Conservation (phyloP, 2,797 vertebrate genomes). For the Danio tinwini region DNA sequence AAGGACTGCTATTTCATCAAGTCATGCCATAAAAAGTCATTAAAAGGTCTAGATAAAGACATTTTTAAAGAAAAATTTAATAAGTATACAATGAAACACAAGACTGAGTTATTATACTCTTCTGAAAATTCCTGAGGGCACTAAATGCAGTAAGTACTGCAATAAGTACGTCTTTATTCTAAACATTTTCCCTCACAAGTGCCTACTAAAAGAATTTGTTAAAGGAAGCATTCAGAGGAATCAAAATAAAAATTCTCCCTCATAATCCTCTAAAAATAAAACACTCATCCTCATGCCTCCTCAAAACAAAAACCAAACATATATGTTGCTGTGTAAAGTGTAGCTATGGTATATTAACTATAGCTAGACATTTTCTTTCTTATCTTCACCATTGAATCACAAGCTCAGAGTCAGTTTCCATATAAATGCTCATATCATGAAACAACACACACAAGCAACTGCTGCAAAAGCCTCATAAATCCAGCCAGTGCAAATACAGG, state of each 20-base stretch:
- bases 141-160: background rate
- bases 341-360: background rate
- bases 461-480: conserved; percentile 15
- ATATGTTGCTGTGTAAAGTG: background rate
- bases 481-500: background rate
- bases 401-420: background rate
- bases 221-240: background rate
- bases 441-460: background rate
- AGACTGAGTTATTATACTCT: background rate
- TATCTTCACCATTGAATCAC: background rate
- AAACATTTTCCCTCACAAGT: background rate
- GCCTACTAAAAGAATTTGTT: background rate
- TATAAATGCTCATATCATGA: background rate
- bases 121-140: background rate
- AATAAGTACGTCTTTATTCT: background rate
- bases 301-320: background rate
- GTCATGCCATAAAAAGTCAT: background rate
- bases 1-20: background rate
- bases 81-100: background rate
- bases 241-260: background rate
- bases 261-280: background rate
- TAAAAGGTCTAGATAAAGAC: conserved; percentile 7
- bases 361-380: background rate
- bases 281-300: no score
- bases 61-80: background rate